Percentiles rank a stretch among this genome's conserved stretches.
phyloP scores from a whole-genome alignment of 2,113 vertebrate genomes.

The Ictalurus furcatus region DNA sequence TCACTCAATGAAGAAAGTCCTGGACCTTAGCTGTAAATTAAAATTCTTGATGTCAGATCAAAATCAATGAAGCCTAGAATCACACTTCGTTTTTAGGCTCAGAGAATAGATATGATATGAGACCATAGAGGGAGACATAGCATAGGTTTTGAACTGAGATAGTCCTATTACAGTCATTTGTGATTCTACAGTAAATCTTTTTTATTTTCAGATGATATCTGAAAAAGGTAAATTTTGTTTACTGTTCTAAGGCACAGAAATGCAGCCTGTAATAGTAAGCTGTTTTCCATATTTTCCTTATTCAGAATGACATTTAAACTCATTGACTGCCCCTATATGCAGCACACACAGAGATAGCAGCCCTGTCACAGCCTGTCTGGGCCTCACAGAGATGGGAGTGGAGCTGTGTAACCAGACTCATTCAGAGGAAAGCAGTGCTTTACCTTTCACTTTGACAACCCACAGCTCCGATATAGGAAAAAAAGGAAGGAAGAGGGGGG shows the following conservation, averaged over 20 bases:
- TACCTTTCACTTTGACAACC: slow-evolving; percentile 36
- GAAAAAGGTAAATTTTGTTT: slow-evolving; percentile 6
- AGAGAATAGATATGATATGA: background rate
- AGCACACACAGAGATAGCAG: slow-evolving; percentile 31
- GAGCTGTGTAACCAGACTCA: slow-evolving; percentile 35
- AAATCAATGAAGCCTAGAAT: slow-evolving; percentile 56
- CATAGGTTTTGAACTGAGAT: slow-evolving; percentile 9
- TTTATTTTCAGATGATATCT: slow-evolving; percentile 1
- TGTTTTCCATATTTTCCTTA: slow-evolving; percentile 2
- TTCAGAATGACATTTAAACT: slow-evolving; percentile 34
- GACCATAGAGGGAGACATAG: slow-evolving; percentile 26
- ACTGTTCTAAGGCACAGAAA: background rate
- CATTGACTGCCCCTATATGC: slow-evolving; percentile 26
- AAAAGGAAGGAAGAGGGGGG: slow-evolving; percentile 10
- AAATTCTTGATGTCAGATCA: slow-evolving; percentile 61
- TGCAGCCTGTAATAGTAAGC: slow-evolving; percentile 3
- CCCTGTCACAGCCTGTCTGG: slow-evolving; percentile 32
- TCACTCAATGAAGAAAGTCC: slow-evolving; percentile 48
- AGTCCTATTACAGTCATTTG: background rate
- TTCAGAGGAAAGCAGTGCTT: slow-evolving; percentile 42
- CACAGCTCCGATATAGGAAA: slow-evolving; percentile 43
- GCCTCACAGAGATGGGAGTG: slow-evolving; percentile 28
- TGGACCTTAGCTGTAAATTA: slow-evolving; percentile 59
- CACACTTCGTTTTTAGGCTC: slow-evolving; percentile 29
- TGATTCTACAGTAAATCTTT: background rate